Conservation (phyloP, 2,797 vertebrate species). For the Mycteria americana region DNA sequence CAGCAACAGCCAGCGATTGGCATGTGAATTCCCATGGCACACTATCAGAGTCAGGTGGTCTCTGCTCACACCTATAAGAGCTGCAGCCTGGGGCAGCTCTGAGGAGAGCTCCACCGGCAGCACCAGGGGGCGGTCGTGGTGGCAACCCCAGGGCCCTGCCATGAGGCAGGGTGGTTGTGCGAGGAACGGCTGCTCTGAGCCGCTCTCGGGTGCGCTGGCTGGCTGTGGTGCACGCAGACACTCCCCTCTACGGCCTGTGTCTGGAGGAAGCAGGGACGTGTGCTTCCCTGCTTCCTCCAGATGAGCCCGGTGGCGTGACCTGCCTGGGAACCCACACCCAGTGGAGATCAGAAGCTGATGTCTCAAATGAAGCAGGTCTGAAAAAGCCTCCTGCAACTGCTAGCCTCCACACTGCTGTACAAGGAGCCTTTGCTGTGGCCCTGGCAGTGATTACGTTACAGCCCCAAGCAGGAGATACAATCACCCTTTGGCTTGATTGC, state of each 20-base stretch:
- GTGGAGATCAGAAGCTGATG: neutral
- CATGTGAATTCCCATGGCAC: neutral
- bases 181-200: neutral
- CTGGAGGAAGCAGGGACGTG: neutral
- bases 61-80: neutral
- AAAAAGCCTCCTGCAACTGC: neutral
- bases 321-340: neutral
- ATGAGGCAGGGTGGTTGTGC: neutral
- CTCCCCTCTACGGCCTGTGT: neutral
- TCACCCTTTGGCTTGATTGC: neutral
- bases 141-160: neutral
- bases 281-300: too few species aligned
- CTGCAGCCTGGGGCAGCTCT: neutral
- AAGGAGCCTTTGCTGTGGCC: neutral
- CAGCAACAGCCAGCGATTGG: accelerated
- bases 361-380: neutral
- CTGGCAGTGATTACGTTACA: neutral
- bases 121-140: neutral
- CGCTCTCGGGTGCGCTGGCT: neutral
- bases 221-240: neutral
- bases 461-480: neutral
- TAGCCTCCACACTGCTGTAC: neutral
- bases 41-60: neutral
- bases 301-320: neutral
- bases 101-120: neutral